Conservation (phyloP, 2,797 vertebrate species). For the Champsocephalus esox region DNA sequence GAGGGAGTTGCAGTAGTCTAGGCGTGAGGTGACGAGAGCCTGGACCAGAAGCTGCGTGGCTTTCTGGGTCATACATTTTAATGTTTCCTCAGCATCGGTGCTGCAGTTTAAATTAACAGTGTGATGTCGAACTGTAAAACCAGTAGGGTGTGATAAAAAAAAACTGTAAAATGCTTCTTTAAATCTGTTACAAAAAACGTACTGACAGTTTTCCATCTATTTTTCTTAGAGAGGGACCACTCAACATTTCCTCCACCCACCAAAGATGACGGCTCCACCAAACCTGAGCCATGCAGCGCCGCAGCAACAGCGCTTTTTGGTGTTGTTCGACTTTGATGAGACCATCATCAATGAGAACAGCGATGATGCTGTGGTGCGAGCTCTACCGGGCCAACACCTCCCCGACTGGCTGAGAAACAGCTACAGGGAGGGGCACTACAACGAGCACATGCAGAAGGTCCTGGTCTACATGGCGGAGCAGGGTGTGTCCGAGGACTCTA, state of each 20-base stretch:
- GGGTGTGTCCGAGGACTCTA: constrained; percentile 84
- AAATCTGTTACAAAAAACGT: constrained; percentile 7
- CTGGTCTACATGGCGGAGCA: constrained; percentile 90
- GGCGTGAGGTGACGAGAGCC: too few relatives aligned
- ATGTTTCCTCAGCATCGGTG: constrained; percentile 10
- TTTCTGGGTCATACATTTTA: not conserved
- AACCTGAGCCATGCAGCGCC: not conserved
- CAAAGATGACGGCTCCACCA: constrained; percentile 74
- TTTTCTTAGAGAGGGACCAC: constrained; percentile 47
- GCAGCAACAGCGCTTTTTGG: constrained; percentile 82
- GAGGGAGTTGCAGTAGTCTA: too few relatives aligned
- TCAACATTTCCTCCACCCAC: not conserved
- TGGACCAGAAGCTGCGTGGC: too few relatives aligned
- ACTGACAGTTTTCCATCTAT: constrained; percentile 12
- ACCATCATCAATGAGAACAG: constrained; percentile 93
- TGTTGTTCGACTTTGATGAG: constrained; percentile 95
- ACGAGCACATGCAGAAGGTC: constrained; percentile 90
- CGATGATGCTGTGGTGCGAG: constrained; percentile 87
- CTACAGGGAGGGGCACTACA: constrained; percentile 88
- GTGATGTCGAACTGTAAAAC: constrained; percentile 26
- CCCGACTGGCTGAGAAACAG: constrained; percentile 86
- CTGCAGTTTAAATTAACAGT: constrained; percentile 24
- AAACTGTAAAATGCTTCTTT: not conserved
- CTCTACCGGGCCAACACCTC: constrained; percentile 85
- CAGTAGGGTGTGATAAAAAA: constrained; percentile 7